These are phyloP conservation scores for Athetis lepigone DNA, from an alignment of 2,888 invertebrate genomes.

Conservation along the genomic window DNA sequence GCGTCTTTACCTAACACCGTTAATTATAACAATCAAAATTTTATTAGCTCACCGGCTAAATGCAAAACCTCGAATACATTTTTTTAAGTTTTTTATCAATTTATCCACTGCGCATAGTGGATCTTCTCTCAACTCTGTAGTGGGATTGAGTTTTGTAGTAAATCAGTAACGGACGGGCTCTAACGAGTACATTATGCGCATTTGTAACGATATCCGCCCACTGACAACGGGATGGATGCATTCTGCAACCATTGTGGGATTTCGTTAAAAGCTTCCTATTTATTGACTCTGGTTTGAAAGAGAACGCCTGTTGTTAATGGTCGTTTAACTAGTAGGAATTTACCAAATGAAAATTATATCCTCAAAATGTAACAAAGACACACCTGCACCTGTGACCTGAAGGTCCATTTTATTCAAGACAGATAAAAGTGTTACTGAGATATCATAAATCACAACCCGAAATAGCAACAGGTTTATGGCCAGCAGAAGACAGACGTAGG, in stretches of 20 bases:
- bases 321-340: background rate
- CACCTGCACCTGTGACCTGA: no score
- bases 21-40: no score
- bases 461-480: no score
- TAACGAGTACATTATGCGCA: conserved; percentile 66
- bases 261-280: conserved; percentile 21
- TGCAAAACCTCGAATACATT: no score
- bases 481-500: no score
- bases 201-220: conserved; percentile 66
- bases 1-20: no score
- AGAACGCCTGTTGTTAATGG: conserved; percentile 2
- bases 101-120: background rate
- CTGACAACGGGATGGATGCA: conserved; percentile 46
- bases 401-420: no score
- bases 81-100: no score
- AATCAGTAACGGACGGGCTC: conserved; percentile 58
- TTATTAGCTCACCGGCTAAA: no score
- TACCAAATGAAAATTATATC: background rate
- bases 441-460: no score
- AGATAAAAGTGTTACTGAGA: no score
- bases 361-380: background rate
- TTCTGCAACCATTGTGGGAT: conserved; percentile 54
- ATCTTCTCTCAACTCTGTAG: conserved; percentile 29
- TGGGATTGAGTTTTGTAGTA: conserved; percentile 40
- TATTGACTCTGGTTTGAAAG: conserved; percentile 14